Evolutionary conservation across 2,113 vertebrate genomes (phyloP).

Genomic region (Benitochromis conjunctus): DNA sequence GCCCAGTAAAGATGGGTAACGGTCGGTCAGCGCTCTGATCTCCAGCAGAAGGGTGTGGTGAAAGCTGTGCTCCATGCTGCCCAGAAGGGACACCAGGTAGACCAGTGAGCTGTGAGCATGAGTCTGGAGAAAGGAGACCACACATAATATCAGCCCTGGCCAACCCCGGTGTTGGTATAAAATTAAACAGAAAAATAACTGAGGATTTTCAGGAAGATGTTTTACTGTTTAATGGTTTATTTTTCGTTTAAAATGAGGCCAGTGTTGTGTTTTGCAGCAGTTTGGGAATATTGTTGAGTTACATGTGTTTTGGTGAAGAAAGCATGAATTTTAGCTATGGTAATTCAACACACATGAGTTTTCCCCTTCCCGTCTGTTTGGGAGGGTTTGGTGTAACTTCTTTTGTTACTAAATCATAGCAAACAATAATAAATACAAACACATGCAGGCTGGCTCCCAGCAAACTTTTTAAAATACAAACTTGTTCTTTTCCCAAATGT

Average conservation of each 20-base stretch:
- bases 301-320: not conserved
- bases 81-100: constrained; percentile 86
- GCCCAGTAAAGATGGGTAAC: constrained; percentile 79
- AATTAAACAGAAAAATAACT: not conserved
- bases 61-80: constrained; percentile 85
- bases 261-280: not conserved
- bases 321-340: not conserved
- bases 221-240: not conserved
- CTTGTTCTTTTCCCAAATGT: not conserved
- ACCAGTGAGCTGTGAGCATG: constrained; percentile 79
- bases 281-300: not conserved
- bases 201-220: not conserved
- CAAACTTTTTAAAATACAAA: constrained; percentile 3
- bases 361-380: not conserved
- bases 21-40: constrained; percentile 83
- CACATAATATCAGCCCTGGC: not conserved
- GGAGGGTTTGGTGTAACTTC: not conserved
- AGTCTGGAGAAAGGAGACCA: constrained; percentile 63
- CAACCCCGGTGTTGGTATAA: not conserved
- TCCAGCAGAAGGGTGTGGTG: constrained; percentile 90
- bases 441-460: not conserved
- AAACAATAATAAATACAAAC: constrained; percentile 45
- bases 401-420: not conserved
- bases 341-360: not conserved
- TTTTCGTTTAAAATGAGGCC: not conserved